These are phyloP conservation scores for Vanessa atalanta DNA, from an alignment of 1,140 invertebrate species.

Conservation along the genomic window DNA sequence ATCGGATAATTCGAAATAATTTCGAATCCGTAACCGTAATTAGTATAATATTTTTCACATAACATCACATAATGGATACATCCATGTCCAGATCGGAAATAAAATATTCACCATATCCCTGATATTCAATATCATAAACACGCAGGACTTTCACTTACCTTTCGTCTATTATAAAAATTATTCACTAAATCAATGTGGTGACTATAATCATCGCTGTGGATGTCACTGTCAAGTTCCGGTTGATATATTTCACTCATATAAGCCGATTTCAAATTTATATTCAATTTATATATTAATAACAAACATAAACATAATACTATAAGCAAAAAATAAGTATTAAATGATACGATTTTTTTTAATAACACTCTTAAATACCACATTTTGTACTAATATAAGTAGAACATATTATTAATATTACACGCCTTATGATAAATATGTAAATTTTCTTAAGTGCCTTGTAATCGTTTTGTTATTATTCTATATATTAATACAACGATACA, in stretches of 20 bases:
- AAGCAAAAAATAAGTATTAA: constrained; percentile 14
- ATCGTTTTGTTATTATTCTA: neutral
- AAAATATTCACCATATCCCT: no score
- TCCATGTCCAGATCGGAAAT: no score
- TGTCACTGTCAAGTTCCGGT: neutral
- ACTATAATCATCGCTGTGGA: neutral
- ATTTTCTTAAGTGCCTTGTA: no score
- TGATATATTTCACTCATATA: constrained; percentile 2
- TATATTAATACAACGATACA: neutral
- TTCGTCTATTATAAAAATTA: constrained; percentile 39
- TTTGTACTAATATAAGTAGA: neutral
- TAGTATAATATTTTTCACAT: no score
- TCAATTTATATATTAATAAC: constrained; percentile 11
- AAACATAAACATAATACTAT: constrained; percentile 23
- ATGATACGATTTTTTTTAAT: neutral
- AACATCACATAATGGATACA: no score
- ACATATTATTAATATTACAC: neutral
- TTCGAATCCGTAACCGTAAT: no score
- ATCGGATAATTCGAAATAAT: no score
- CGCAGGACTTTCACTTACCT: constrained; percentile 35
- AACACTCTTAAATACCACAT: constrained; percentile 17
- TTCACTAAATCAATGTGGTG: constrained; percentile 33
- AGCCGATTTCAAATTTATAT: neutral
- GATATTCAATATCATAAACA: neutral
- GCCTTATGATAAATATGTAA: no score